Evolutionary conservation across 2,797 vertebrate species (phyloP).

Genomic region (Crenichthys baileyi): DNA sequence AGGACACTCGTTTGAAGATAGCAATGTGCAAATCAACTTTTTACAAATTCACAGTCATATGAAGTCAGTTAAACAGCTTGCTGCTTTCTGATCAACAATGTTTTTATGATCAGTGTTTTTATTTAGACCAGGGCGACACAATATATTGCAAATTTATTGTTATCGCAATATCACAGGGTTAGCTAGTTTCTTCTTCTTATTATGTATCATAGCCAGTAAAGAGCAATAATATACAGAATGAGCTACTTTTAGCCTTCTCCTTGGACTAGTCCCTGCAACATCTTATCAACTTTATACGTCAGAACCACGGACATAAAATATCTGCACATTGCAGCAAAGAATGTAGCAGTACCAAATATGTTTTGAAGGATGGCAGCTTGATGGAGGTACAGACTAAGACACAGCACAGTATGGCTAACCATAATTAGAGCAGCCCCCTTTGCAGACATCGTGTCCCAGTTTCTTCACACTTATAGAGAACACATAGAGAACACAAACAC

Average conservation of each 20-base stretch:
- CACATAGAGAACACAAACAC: constrained; percentile 45
- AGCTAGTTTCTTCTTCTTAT: neutral
- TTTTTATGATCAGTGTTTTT: neutral
- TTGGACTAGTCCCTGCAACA: neutral
- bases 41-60: neutral
- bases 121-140: neutral
- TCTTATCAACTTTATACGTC: neutral
- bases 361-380: constrained; percentile 25
- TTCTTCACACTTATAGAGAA: constrained; percentile 62
- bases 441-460: constrained; percentile 72
- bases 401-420: constrained; percentile 49
- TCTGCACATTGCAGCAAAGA: constrained; percentile 32
- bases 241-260: neutral
- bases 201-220: neutral
- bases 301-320: neutral
- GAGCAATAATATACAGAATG: neutral
- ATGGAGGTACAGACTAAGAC: constrained; percentile 50
- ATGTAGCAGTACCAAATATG: constrained; percentile 11
- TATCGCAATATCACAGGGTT: neutral
- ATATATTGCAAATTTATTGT: neutral
- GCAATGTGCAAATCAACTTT: neutral
- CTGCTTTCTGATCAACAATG: neutral
- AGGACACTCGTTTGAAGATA: neutral
- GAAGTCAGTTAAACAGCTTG: neutral
- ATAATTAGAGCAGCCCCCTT: constrained; percentile 74